Conservation (phyloP, 1,140 invertebrate species). For the Drosophila parvula region DNA sequence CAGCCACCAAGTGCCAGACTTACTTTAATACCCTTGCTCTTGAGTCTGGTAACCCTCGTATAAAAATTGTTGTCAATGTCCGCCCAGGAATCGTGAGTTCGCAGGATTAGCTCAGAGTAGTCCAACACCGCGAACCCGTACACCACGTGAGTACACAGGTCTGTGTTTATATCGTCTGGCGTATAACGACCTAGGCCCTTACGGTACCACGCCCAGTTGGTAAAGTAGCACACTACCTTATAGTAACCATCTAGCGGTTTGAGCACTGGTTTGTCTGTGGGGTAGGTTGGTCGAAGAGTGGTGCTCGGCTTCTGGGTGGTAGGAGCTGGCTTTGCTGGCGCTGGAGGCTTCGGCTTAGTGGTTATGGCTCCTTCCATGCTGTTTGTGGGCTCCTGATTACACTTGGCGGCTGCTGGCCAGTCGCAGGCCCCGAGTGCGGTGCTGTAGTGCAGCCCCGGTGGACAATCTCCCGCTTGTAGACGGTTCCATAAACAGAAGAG, state of each 20-base stretch:
- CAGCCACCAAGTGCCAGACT: constrained; percentile 93
- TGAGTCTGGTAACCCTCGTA: constrained; percentile 90
- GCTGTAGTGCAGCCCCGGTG: constrained; percentile 91
- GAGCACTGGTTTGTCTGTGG: constrained; percentile 77
- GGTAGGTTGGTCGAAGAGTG: constrained; percentile 74
- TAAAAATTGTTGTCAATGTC: constrained; percentile 95
- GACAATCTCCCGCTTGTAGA: constrained; percentile 89
- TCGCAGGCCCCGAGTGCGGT: constrained; percentile 88
- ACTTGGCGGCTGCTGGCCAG: constrained; percentile 90
- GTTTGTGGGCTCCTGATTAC: constrained; percentile 78
- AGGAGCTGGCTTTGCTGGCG: constrained; percentile 54
- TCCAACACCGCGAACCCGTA: constrained; percentile 96
- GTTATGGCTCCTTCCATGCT: background rate
- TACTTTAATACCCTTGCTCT: constrained; percentile 92
- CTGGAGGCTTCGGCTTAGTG: constrained; percentile 49
- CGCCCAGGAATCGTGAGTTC: constrained; percentile 94
- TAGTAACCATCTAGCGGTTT: constrained; percentile 85
- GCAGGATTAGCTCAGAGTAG: constrained; percentile 90
- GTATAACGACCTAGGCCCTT: constrained; percentile 91
- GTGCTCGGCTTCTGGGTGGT: constrained; percentile 65
- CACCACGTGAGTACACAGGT: constrained; percentile 95
- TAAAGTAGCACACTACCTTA: constrained; percentile 95
- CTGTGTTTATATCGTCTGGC: constrained; percentile 93
- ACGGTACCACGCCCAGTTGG: constrained; percentile 97
- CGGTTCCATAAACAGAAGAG: constrained; percentile 91